Percentiles rank a stretch among this genome's conserved stretches.
Conservation (phyloP, 2,888 invertebrate species). For the Agrotis clavis region DNA sequence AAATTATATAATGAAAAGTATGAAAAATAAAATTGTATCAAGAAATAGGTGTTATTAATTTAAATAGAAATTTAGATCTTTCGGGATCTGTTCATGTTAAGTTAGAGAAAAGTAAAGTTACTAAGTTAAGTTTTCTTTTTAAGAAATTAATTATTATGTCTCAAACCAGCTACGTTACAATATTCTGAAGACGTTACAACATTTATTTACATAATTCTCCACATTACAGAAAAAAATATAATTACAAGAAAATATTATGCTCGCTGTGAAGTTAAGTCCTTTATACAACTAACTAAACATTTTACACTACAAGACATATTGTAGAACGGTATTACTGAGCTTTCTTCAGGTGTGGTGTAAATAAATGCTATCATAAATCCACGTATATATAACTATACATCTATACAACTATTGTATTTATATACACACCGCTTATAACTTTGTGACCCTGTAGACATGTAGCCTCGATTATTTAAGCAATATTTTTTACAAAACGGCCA, state of each 20-base stretch:
- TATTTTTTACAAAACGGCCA: conserved; percentile 78
- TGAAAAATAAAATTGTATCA: not conserved
- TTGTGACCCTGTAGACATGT: conserved; percentile 87
- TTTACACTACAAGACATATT: conserved; percentile 65
- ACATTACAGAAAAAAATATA: conserved; percentile 47
- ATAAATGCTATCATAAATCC: conserved; percentile 83
- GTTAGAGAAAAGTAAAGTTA: too few relatives aligned
- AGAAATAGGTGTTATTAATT: not conserved
- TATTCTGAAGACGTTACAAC: conserved; percentile 25
- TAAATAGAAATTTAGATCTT: not conserved
- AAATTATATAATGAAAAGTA: too few relatives aligned
- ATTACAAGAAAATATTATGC: conserved; percentile 74
- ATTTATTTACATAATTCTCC: conserved; percentile 61
- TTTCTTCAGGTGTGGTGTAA: conserved; percentile 89
- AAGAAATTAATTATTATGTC: not conserved
- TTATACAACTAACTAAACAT: conserved; percentile 58
- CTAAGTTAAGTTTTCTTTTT: too few relatives aligned
- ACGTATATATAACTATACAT: conserved; percentile 72
- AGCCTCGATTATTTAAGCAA: conserved; percentile 84
- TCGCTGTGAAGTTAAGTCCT: conserved; percentile 57
- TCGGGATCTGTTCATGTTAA: too few relatives aligned
- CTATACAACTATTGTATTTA: conserved; percentile 75
- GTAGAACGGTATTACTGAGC: conserved; percentile 83
- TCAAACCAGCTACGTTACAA: conserved; percentile 46
- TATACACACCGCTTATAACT: conserved; percentile 81